Evolutionary conservation across 2,797 vertebrate genomes (phyloP).

Genomic region (Leptodactylus fallax): DNA sequence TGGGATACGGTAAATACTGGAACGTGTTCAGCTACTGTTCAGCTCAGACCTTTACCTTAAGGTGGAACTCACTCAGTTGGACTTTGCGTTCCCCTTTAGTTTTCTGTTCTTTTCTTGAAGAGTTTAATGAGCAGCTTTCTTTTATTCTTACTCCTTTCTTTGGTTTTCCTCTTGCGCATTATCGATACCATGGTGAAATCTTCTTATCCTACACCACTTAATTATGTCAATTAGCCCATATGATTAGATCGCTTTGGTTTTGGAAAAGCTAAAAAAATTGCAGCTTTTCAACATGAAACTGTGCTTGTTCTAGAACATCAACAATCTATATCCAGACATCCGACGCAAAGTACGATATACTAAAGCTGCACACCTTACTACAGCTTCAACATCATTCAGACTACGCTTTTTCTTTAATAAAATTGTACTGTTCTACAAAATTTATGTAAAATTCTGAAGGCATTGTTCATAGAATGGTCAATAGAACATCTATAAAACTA

Average conservation of each 20-base stretch:
- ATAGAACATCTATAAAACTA: too few species aligned
- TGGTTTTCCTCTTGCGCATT: not conserved
- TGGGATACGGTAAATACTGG: too few species aligned
- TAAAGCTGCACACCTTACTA: not conserved
- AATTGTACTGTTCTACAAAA: too few species aligned
- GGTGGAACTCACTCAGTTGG: too few species aligned
- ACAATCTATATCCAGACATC: too few species aligned
- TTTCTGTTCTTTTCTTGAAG: not conserved
- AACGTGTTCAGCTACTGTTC: too few species aligned
- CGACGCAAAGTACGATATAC: too few species aligned
- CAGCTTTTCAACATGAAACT: not conserved
- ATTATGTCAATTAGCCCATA: not conserved
- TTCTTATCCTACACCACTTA: not conserved
- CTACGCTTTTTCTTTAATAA: too few species aligned
- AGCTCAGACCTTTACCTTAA: too few species aligned
- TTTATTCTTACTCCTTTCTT: not conserved
- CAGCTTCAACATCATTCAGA: too few species aligned
- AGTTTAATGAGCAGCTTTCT: not conserved
- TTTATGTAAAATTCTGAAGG: too few species aligned
- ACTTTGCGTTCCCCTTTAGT: not conserved
- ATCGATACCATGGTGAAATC: not conserved
- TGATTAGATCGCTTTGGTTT: not conserved
- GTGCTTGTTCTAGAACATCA: not conserved
- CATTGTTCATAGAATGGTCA: too few species aligned
- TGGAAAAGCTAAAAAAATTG: slow-evolving; percentile 6